phyloP scores from a whole-genome alignment of 2,113 vertebrate species.

The Sarotherodon lohbergeri region DNA sequence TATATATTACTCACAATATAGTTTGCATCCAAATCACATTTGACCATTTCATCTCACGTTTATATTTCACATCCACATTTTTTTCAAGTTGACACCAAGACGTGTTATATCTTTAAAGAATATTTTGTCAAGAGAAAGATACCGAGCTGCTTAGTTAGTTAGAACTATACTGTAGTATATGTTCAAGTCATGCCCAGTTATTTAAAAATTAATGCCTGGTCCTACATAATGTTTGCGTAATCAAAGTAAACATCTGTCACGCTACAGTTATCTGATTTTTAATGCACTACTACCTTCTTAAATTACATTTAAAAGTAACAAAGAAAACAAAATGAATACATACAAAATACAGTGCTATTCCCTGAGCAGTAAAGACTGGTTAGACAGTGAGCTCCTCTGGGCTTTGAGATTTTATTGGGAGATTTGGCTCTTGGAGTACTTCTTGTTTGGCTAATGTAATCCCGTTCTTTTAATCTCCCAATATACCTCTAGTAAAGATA shows the following conservation, averaged over 20 bases:
- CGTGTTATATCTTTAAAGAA: neutral
- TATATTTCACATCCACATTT: neutral
- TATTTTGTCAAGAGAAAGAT: neutral
- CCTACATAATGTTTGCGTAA: neutral
- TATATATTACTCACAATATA: neutral
- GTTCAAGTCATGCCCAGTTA: neutral
- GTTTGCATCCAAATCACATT: neutral
- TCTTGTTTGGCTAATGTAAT: neutral
- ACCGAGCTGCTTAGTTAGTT: neutral
- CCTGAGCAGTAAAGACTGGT: too few species aligned
- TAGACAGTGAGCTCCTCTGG: too few species aligned
- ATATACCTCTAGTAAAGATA: neutral
- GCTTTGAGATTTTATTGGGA: too few species aligned
- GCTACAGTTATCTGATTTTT: neutral
- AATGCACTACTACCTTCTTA: neutral
- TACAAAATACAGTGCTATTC: too few species aligned
- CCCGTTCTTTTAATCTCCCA: neutral
- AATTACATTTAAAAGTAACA: neutral
- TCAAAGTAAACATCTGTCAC: neutral
- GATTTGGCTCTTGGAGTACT: too few species aligned
- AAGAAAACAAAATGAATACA: too few species aligned
- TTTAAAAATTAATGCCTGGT: neutral
- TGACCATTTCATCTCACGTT: neutral
- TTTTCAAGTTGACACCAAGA: neutral
- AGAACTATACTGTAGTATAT: neutral